Conservation (phyloP, 2,797 vertebrate genomes). For the Limnodromus scolopaceus region DNA sequence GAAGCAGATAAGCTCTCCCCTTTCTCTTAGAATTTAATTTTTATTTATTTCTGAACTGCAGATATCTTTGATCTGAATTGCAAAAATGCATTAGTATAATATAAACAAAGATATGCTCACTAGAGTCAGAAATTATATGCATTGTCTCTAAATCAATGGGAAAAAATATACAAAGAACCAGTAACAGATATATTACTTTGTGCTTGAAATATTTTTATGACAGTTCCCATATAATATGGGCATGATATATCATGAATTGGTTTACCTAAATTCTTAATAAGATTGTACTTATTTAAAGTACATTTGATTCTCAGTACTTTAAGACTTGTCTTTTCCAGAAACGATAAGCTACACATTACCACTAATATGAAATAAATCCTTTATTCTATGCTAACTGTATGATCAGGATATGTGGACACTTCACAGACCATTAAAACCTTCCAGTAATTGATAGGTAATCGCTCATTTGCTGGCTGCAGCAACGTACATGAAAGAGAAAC, state of each 20-base stretch:
- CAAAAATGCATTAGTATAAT: slow-evolving; percentile 42
- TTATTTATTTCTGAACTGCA: slow-evolving; percentile 48
- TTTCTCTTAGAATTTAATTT: slow-evolving; percentile 71
- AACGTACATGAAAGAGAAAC: slow-evolving; percentile 66
- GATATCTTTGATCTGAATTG: slow-evolving; percentile 58
- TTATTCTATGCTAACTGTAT: slow-evolving; percentile 65
- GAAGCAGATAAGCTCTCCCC: slow-evolving; percentile 14
- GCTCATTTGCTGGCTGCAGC: slow-evolving; percentile 77
- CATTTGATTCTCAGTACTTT: background rate
- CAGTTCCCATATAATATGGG: background rate
- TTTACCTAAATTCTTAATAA: slow-evolving; percentile 31
- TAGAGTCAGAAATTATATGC: slow-evolving; percentile 59
- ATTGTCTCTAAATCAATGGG: slow-evolving; percentile 51
- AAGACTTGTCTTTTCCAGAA: slow-evolving; percentile 26
- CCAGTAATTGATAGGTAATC: slow-evolving; percentile 79
- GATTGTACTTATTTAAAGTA: slow-evolving; percentile 42
- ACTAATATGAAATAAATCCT: slow-evolving; percentile 59
- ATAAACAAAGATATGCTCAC: slow-evolving; percentile 55
- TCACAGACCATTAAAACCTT: slow-evolving; percentile 79
- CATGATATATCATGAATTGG: background rate
- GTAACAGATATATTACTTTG: slow-evolving; percentile 31
- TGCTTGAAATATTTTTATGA: slow-evolving; percentile 54
- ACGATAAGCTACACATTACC: background rate
- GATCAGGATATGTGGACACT: slow-evolving; percentile 71
- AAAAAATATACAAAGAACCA: slow-evolving; percentile 41